These are phyloP conservation scores for Gallinago stenura DNA, from an alignment of 2,797 vertebrate species.

Conservation along the genomic window DNA sequence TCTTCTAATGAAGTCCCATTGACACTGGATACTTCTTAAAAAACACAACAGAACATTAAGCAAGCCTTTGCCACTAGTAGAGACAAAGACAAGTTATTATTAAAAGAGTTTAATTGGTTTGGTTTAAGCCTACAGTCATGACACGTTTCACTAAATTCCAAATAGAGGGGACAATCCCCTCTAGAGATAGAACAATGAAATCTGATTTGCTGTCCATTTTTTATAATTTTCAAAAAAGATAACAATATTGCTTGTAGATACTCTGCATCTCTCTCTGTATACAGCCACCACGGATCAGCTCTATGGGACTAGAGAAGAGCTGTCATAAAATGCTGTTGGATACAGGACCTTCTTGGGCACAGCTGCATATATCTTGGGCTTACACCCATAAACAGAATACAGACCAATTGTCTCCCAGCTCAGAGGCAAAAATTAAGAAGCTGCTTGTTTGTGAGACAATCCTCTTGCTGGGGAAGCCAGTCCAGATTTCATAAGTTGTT, in stretches of 20 bases:
- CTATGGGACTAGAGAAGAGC: not conserved
- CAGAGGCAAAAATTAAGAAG: not conserved
- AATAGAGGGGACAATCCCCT: not conserved
- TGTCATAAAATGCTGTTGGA: not conserved
- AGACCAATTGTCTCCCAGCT: not conserved
- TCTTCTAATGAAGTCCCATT: not conserved
- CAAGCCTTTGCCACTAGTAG: not conserved
- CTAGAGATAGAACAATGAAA: not conserved
- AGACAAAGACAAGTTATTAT: not conserved
- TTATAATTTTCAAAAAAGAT: not conserved
- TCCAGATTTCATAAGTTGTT: not conserved
- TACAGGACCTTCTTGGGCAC: not conserved
- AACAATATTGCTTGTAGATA: not conserved
- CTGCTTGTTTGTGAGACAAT: not conserved
- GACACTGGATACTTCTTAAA: conserved; percentile 12
- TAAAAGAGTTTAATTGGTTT: not conserved
- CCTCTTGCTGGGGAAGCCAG: not conserved
- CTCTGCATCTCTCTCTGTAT: not conserved
- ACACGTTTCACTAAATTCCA: not conserved
- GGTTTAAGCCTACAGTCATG: not conserved
- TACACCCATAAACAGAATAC: not conserved
- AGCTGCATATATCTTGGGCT: not conserved
- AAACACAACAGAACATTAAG: not conserved
- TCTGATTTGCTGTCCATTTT: not conserved
- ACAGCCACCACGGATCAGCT: not conserved